Evolutionary conservation across 1,140 invertebrate species (phyloP).

Genomic region (Lordiphosa clarofinis): DNA sequence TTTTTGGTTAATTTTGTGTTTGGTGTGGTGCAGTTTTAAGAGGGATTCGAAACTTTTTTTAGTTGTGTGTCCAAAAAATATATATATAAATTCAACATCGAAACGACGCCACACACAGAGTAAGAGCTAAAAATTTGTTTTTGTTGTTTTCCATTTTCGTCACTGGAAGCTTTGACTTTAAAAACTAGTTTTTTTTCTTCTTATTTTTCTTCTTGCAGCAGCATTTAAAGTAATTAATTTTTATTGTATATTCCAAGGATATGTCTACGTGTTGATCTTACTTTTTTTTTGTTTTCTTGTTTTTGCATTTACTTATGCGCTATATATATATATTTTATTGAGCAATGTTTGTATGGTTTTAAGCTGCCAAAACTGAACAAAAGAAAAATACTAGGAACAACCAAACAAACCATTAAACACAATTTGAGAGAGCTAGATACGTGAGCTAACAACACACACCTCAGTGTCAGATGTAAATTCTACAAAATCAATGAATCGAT

Average conservation of each 20-base stretch:
- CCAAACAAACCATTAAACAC: constrained; percentile 44
- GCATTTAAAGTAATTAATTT: constrained; percentile 71
- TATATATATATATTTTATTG: constrained; percentile 54
- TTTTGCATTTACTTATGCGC: constrained; percentile 60
- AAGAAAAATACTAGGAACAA: constrained; percentile 55
- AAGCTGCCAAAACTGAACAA: constrained; percentile 47
- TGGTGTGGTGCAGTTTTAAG: no score
- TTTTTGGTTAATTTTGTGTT: no score
- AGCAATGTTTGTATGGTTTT: constrained; percentile 34
- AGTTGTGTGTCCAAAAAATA: constrained; percentile 55
- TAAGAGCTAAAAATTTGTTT: constrained; percentile 37
- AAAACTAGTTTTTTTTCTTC: constrained; percentile 56
- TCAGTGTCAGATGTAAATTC: no score
- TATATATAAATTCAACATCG: constrained; percentile 38
- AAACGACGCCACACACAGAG: constrained; percentile 61
- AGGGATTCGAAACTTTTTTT: constrained; percentile 1
- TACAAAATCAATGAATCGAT: no score
- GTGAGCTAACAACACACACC: no score
- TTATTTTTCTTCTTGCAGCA: constrained; percentile 42
- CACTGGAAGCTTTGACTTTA: constrained; percentile 72
- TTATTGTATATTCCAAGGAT: constrained; percentile 79
- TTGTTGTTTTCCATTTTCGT: constrained; percentile 49
- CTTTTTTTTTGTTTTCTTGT: constrained; percentile 13
- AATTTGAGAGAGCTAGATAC: no score
- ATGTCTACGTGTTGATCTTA: constrained; percentile 79